Evolutionary conservation across 2,888 invertebrate genomes (phyloP).

Genomic region (Notodonta dromedarius): DNA sequence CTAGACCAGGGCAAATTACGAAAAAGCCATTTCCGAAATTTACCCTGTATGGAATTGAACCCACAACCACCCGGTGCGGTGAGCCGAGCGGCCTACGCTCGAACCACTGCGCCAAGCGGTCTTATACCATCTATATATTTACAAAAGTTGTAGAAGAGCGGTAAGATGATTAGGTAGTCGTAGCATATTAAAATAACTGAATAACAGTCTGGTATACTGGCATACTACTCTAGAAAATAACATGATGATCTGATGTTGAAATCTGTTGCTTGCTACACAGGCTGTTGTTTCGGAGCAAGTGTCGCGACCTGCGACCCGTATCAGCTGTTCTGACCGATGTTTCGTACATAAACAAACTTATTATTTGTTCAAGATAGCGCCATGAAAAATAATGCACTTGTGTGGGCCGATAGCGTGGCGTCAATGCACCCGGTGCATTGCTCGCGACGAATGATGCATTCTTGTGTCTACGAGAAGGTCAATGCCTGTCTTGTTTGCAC

Average conservation of each 20-base stretch:
- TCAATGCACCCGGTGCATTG: slow-evolving; percentile 72
- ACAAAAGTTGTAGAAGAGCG: too few species aligned
- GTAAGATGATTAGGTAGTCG: too few species aligned
- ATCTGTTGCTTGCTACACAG: background rate
- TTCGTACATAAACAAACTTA: slow-evolving; percentile 48
- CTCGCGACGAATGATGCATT: slow-evolving; percentile 73
- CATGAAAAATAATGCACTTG: slow-evolving; percentile 65
- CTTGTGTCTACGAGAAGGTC: slow-evolving; percentile 75
- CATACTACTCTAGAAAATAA: background rate
- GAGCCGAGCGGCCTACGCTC: too few species aligned
- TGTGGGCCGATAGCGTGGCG: slow-evolving; percentile 72
- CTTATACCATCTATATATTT: too few species aligned
- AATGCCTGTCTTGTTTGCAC: slow-evolving; percentile 70
- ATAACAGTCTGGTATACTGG: too few species aligned
- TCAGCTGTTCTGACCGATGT: slow-evolving; percentile 33
- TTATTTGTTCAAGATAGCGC: slow-evolving; percentile 62
- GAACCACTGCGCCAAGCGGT: too few species aligned
- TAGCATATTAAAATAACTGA: too few species aligned
- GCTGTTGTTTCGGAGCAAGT: slow-evolving; percentile 9
- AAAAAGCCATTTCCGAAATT: too few species aligned
- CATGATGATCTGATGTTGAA: background rate
- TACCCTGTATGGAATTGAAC: too few species aligned
- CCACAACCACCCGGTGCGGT: too few species aligned
- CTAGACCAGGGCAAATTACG: too few species aligned
- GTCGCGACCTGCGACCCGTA: slow-evolving; percentile 27